phyloP scores from a whole-genome alignment of 2,113 vertebrate species.

The Alexandromys fortis region DNA sequence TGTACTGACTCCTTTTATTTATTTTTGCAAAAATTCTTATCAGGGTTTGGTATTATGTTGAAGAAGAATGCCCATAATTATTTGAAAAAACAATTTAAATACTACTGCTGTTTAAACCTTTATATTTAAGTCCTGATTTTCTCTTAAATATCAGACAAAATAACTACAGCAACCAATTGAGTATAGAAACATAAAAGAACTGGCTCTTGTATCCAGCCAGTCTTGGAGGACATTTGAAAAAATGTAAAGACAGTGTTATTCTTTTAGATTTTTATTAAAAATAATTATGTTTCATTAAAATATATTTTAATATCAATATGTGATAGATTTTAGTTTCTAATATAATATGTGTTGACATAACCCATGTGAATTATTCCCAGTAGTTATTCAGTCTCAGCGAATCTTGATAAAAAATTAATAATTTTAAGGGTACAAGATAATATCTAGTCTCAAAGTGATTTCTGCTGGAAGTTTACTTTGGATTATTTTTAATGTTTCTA shows the following conservation, averaged over 20 bases:
- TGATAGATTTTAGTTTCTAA: conserved; percentile 25
- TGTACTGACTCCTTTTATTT: conserved; percentile 34
- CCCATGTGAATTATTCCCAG: conserved; percentile 1
- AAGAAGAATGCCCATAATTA: background rate
- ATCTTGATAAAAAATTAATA: background rate
- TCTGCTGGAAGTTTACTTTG: background rate
- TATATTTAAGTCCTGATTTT: background rate
- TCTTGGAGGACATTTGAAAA: conserved; percentile 46
- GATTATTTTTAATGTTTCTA: conserved; percentile 45
- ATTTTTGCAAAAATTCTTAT: background rate
- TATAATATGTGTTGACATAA: conserved; percentile 31
- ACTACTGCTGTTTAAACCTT: background rate
- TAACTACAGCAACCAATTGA: background rate
- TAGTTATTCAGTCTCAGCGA: conserved; percentile 21
- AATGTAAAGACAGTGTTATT: background rate
- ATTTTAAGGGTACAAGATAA: background rate
- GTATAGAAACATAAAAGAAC: background rate
- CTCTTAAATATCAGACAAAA: background rate
- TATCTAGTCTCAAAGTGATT: background rate
- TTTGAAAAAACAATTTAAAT: conserved; percentile 46
- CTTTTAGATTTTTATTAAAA: conserved; percentile 37
- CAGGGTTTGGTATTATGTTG: conserved; percentile 7
- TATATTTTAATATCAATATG: conserved; percentile 13
- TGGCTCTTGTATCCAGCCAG: background rate
- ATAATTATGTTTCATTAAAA: conserved; percentile 42